These are phyloP conservation scores for Diarsia brunnea DNA, from an alignment of 2,888 invertebrate species.

Conservation along the genomic window DNA sequence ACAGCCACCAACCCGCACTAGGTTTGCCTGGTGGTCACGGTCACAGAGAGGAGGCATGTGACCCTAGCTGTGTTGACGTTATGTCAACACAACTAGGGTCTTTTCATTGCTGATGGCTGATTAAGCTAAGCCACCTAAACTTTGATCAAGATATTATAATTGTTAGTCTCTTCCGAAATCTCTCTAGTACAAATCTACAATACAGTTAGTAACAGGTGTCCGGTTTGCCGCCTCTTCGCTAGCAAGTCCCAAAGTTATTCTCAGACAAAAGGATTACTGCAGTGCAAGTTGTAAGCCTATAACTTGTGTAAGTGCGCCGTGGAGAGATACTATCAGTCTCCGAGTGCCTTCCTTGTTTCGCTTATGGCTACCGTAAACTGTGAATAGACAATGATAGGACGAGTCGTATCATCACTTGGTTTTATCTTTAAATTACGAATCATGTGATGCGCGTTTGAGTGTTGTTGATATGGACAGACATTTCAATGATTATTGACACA, in stretches of 20 bases:
- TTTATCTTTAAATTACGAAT: conserved; percentile 10
- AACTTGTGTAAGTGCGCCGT: conserved; percentile 25
- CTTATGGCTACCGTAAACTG: conserved; percentile 17
- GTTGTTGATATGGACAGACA: background rate
- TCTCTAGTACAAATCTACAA: background rate
- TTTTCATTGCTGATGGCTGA: too few relatives aligned
- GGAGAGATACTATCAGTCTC: conserved; percentile 25
- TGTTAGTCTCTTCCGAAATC: background rate
- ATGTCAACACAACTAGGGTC: too few relatives aligned
- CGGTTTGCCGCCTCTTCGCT: background rate
- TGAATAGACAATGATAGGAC: conserved; percentile 2
- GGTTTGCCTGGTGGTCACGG: too few relatives aligned
- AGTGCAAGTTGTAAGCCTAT: conserved; percentile 28
- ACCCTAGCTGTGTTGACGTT: background rate
- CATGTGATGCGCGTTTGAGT: background rate
- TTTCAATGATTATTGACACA: background rate
- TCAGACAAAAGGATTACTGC: conserved; percentile 17
- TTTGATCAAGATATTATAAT: background rate
- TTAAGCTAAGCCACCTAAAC: background rate
- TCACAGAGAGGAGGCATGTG: background rate
- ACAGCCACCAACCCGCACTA: background rate
- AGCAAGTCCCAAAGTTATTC: conserved; percentile 39
- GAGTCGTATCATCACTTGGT: background rate
- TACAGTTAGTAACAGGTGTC: conserved; percentile 8
- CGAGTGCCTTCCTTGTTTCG: conserved; percentile 18